Evolutionary conservation across 2,888 invertebrate genomes (phyloP), one percentile per base, ranked within the genome.

Genomic region (Macrophya alboannulata): DNA sequence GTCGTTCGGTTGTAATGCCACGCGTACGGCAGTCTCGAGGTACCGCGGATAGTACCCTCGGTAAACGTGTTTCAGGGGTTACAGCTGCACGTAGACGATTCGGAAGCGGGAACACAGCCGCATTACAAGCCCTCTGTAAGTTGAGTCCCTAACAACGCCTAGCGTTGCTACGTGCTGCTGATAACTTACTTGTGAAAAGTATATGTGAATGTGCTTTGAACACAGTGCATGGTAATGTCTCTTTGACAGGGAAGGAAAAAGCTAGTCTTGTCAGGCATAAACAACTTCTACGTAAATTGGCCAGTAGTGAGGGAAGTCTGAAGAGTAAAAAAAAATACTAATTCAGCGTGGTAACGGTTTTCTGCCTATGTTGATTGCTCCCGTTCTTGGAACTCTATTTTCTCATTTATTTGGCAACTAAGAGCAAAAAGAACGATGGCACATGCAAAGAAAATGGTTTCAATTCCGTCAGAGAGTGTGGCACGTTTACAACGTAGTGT

Each of bases 151-250:
- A 31, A 21, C 48, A 62, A 10, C 31, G 85, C 1, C 17, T 8
- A 10, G 84, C 59, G 4, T 31, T n/a, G 43, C 71, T 51, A 68
- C 85, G 85, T 15, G 1, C 17, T 1, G 79, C 85, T 62, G 85
- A 85, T 17, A 8, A n/a, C 5, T 62, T 40, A 0, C 62, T 85
- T 1, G 21, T 77, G 1, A 77, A 65, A 1, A 62, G 37, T 40
- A 77, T 84, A 6, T 84, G 84, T 40, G 62, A 84, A n/a, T 84
- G 77, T 17, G 43, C 85, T 21, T 43, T 62, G 43, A 85, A 85
- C 72, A 62, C 43, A 12, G 21, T 85, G 15, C 59, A 40, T 12
- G 77, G 48, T 2, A 85, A 84, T 31, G 55, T 85, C 15, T 15
- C 74, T n/a, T 72, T 84, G 55, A 62, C 48, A 48, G 48, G n/a